Percentiles rank a stretch among this genome's conserved stretches.
Conservation (phyloP, 2,888 invertebrate genomes). For the Drosophila demipolita region DNA sequence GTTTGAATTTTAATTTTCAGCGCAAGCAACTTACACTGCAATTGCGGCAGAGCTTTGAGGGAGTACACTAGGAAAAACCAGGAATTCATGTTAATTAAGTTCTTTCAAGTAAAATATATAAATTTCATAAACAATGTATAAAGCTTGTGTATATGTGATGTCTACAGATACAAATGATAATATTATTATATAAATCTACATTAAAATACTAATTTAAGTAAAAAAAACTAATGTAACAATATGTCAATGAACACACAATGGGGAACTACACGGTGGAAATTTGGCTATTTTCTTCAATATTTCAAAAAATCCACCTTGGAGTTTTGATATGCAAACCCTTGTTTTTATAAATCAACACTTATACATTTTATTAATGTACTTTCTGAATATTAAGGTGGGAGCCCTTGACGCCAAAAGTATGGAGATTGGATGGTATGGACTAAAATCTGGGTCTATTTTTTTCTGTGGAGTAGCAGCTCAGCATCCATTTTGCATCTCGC, state of each 20-base stretch:
- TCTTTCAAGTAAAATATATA: background rate
- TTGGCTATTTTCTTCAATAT: background rate
- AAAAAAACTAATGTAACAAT: background rate
- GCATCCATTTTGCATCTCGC: constrained; percentile 50
- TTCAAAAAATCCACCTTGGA: background rate
- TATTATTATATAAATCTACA: background rate
- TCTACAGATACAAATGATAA: background rate
- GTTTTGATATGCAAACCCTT: background rate
- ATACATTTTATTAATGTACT: no score
- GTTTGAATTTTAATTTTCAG: constrained; percentile 76
- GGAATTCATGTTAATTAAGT: background rate
- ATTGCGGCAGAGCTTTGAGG: constrained; percentile 28
- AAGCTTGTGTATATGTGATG: background rate
- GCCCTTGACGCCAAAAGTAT: no score
- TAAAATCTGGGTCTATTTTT: background rate
- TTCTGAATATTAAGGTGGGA: no score
- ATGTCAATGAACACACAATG: background rate
- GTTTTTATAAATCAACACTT: no score
- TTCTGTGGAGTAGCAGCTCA: constrained; percentile 22
- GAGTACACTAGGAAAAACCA: background rate
- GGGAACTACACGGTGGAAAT: background rate
- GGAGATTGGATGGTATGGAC: background rate
- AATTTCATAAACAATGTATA: background rate
- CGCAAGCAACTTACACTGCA: constrained; percentile 67
- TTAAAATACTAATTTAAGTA: background rate